Evolutionary conservation across 2,888 invertebrate species (phyloP), one percentile per base, ranked within the genome.

Genomic region (Torymus auratus): DNA sequence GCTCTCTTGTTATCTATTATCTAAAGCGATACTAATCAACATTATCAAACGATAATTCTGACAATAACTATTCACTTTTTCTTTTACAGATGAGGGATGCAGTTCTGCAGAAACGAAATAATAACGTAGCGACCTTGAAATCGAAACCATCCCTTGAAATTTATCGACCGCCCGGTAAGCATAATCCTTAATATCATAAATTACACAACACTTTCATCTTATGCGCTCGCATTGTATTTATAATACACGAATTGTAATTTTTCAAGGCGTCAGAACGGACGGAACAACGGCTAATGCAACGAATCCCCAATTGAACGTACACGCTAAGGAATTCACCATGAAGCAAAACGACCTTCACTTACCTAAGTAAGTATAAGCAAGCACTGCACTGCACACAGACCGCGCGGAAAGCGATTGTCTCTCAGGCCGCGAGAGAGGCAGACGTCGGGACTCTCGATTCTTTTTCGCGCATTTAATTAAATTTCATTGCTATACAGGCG

Each of bases 271-370:
- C 88, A 93, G 93, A 91, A 92, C 93, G 91, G 94, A 93, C 92
- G 92, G 92, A 89, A 92, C 92, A 89, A 91, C 91, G 88, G 87
- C 90, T 81, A 85, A 84, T 82, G 82, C 78, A 70, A 81, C 84
- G 77, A 94, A 94, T 87, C 90, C 90, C 90, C 95, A 95, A 91
- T 93, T 97, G 86, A 97, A 97, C 91, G 96, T 96, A 84, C 95
- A 96, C 92, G 97, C 97, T 82, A 96, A 96, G 92, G 97, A 97
- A 93, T 97, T 97, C 92, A 95, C 95, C 87, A 96, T 96, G 95
- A 94, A 94, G 90, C 94, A 93, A 91, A 93, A 89, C 86, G 91
- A 91, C 75, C 86, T 88, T 78, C 89, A 89, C 84, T 86, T 89
- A 80, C 89, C 91, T 78, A 91, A 91, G 91, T 91, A 87, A 86